Conservation (phyloP, 2,113 vertebrate species). For the Egretta garzetta region DNA sequence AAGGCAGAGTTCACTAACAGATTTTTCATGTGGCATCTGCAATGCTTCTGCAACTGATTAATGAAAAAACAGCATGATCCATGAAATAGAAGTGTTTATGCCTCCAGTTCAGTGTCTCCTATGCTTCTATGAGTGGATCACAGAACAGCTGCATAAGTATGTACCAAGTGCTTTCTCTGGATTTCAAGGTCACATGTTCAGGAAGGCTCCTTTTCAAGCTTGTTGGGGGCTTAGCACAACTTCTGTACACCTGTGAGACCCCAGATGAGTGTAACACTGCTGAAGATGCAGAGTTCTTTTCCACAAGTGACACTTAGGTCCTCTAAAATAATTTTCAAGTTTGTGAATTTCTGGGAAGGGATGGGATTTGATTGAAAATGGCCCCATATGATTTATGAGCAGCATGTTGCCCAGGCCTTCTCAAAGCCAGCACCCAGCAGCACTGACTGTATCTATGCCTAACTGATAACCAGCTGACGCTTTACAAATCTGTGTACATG, state of each 20-base stretch:
- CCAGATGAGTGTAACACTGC: neutral
- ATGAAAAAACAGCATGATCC: neutral
- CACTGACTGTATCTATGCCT: neutral
- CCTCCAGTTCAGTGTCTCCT: neutral
- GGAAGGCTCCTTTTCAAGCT: neutral
- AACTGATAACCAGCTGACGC: neutral
- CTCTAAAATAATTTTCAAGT: neutral
- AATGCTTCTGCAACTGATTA: neutral
- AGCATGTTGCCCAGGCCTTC: neutral
- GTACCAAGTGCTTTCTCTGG: neutral
- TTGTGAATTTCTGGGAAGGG: neutral
- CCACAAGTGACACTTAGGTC: neutral
- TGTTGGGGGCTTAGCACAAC: neutral
- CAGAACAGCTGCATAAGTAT: neutral
- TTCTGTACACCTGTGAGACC: neutral
- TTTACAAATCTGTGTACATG: neutral
- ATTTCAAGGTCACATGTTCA: neutral
- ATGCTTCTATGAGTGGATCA: neutral
- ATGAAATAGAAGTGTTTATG: neutral
- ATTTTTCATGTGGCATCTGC: neutral
- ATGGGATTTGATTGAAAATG: neutral
- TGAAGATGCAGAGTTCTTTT: neutral
- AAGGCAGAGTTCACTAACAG: neutral
- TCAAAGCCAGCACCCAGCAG: neutral
- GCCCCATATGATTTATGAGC: neutral